These are phyloP conservation scores for Lytechinus pictus DNA, from an alignment of 35 echinoderm and acorn worm species.

Conservation along the genomic window DNA sequence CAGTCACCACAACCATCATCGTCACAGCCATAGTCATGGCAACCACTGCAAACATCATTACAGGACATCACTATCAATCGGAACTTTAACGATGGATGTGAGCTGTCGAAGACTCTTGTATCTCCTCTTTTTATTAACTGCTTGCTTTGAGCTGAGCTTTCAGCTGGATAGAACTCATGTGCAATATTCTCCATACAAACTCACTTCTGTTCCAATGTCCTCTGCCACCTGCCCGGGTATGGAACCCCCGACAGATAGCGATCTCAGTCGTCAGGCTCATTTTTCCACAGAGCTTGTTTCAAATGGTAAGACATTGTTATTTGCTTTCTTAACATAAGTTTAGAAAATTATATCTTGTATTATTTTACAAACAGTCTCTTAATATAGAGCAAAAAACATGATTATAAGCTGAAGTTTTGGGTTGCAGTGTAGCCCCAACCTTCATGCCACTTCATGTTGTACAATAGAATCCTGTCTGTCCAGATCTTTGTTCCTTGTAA, in stretches of 20 bases:
- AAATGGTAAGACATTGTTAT: slow-evolving; percentile 21
- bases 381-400: no score
- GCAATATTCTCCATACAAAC: slow-evolving; percentile 3
- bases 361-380: no score
- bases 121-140: not conserved
- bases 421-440: no score
- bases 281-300: not conserved
- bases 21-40: not conserved
- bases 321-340: not conserved
- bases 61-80: not conserved
- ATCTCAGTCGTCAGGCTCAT: not conserved
- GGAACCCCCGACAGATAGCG: not conserved
- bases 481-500: no score
- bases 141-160: slow-evolving; percentile 23
- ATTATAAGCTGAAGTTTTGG: no score
- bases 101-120: slow-evolving; percentile 29
- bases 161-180: slow-evolving; percentile 31
- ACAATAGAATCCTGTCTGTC: no score
- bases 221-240: slow-evolving; percentile 10
- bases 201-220: not conserved
- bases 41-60: not conserved
- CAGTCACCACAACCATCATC: not conserved
- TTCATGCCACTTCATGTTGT: no score
- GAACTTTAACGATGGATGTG: not conserved
- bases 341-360: no score